Percentiles rank a stretch among this genome's conserved stretches.
These are phyloP conservation scores for Brachyopa scutellaris DNA, from an alignment of 2,888 invertebrate species.

Conservation along the genomic window DNA sequence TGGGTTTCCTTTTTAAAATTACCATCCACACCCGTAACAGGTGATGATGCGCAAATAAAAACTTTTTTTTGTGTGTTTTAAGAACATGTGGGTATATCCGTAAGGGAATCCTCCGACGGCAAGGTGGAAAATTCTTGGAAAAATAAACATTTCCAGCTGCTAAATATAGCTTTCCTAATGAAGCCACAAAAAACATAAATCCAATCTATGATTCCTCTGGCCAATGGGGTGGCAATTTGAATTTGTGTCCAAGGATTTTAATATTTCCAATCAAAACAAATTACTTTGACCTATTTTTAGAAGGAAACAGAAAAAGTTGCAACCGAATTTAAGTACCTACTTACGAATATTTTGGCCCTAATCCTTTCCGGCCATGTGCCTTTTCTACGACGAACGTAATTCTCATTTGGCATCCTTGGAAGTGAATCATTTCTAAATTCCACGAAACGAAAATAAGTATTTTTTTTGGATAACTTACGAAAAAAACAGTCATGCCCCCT, in stretches of 20 bases:
- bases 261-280: no score
- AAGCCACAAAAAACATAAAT: constrained; percentile 14
- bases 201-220: no score
- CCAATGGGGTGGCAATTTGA: no score
- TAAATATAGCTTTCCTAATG: no score
- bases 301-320: no score
- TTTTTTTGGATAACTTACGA: constrained; percentile 8
- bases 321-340: constrained; percentile 20
- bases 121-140: neutral
- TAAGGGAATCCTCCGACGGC: neutral
- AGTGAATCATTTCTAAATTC: neutral
- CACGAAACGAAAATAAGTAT: constrained; percentile 16
- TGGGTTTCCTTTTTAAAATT: no score
- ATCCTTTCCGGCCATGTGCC: constrained; percentile 28
- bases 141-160: no score
- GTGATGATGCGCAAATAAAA: no score
- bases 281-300: no score
- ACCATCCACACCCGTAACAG: constrained; percentile 15
- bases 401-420: neutral
- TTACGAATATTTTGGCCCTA: constrained; percentile 24
- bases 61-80: neutral
- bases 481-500: no score
- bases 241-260: no score
- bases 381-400: neutral
- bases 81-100: neutral